These are phyloP conservation scores for Bradypodion ventrale DNA, from an alignment of 2,797 vertebrate genomes.

Conservation along the genomic window DNA sequence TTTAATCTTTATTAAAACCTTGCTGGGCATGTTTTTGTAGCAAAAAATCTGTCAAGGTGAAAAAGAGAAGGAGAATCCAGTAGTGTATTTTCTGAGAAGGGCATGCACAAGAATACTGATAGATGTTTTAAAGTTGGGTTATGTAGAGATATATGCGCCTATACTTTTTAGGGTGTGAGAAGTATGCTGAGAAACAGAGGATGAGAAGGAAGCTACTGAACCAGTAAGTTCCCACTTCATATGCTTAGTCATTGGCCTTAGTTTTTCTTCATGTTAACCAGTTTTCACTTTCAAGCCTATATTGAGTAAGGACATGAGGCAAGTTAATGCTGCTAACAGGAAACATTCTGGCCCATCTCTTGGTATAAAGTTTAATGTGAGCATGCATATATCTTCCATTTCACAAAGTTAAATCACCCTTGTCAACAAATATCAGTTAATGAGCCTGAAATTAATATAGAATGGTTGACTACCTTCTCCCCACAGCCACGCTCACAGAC, in stretches of 20 bases:
- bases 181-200: too few species aligned
- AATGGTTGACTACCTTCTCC: conserved; percentile 18
- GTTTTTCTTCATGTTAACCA: background rate
- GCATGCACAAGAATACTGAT: background rate
- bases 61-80: background rate
- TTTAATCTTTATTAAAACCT: background rate
- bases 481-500: background rate
- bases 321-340: background rate
- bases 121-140: background rate
- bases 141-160: too few species aligned
- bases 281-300: background rate
- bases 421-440: conserved; percentile 40
- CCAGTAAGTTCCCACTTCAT: background rate
- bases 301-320: background rate
- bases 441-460: conserved; percentile 30
- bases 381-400: conserved; percentile 7
- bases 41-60: background rate
- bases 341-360: background rate
- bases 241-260: background rate
- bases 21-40: background rate
- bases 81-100: background rate
- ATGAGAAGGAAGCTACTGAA: too few species aligned
- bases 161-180: too few species aligned
- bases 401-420: conserved; percentile 30
- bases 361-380: background rate